phyloP scores from a whole-genome alignment of 2,888 invertebrate genomes.

The Chrysolina haemoptera region DNA sequence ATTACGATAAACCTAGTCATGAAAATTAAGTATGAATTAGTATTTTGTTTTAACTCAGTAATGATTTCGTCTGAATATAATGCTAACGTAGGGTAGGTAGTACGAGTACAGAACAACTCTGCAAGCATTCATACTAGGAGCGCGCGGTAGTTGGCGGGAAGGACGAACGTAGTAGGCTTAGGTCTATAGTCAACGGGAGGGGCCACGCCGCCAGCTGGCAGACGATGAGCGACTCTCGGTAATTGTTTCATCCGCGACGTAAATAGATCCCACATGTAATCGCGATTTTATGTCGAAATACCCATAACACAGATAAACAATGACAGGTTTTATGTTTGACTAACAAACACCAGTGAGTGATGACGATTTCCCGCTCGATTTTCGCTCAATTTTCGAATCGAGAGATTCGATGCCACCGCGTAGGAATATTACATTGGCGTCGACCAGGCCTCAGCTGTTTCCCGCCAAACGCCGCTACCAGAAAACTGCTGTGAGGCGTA shows the following conservation, averaged over 20 bases:
- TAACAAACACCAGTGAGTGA: background rate
- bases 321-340: constrained; percentile 43
- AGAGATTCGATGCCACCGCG: constrained; percentile 35
- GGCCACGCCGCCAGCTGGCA: constrained; percentile 74
- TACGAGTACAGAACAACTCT: constrained; percentile 35
- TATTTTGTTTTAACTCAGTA: constrained; percentile 6
- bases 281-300: constrained; percentile 35
- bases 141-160: constrained; percentile 61
- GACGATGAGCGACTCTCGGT: constrained; percentile 71
- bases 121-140: constrained; percentile 53
- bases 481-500: constrained; percentile 75
- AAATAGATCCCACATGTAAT: constrained; percentile 65
- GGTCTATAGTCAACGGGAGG: constrained; percentile 70
- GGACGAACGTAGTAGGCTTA: constrained; percentile 65
- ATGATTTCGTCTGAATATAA: constrained; percentile 9
- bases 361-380: constrained; percentile 1
- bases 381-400: background rate
- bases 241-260: constrained; percentile 68
- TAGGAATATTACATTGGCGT: constrained; percentile 69
- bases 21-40: background rate
- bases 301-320: constrained; percentile 29
- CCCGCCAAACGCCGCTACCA: constrained; percentile 80
- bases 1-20: background rate
- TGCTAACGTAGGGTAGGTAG: constrained; percentile 29
- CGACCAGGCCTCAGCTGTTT: constrained; percentile 78